Conservation (phyloP, 2,888 invertebrate species). For the Rhorus exstirpatorius region DNA sequence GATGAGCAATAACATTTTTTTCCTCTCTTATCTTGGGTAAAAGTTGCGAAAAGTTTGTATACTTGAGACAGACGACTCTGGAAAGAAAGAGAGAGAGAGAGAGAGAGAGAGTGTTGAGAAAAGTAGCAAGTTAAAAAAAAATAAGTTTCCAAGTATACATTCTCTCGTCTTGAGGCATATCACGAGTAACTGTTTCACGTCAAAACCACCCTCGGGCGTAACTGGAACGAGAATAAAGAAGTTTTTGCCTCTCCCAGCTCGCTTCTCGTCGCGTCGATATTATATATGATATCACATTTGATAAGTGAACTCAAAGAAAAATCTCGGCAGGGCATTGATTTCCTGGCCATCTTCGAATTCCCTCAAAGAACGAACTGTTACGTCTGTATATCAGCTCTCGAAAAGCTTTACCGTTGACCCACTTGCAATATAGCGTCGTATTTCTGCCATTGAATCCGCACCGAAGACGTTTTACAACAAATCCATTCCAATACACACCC, state of each 20-base stretch:
- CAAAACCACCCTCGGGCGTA: conserved; percentile 42
- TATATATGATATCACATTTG: conserved; percentile 41
- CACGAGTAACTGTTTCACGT: conserved; percentile 25
- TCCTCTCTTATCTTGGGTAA: conserved; percentile 38
- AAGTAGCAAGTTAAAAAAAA: conserved; percentile 58
- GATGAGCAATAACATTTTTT: conserved; percentile 52
- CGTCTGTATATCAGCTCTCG: not conserved
- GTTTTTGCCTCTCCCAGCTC: conserved; percentile 23
- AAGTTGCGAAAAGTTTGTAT: conserved; percentile 48
- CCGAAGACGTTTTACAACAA: not conserved
- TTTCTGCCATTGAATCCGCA: not conserved
- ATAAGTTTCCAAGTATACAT: conserved; percentile 39
- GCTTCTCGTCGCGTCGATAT: conserved; percentile 31
- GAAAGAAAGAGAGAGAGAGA: not conserved
- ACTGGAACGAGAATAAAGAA: conserved; percentile 51
- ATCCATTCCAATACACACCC: not conserved
- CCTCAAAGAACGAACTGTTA: not conserved
- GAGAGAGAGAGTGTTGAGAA: conserved; percentile 21
- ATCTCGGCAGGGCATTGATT: conserved; percentile 42
- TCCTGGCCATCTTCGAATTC: conserved; percentile 4
- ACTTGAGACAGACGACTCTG: not conserved
- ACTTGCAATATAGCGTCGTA: conserved; percentile 7
- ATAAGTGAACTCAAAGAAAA: conserved; percentile 23
- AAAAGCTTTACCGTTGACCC: conserved; percentile 11
- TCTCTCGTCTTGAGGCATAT: conserved; percentile 45